Conservation (phyloP, 2,888 invertebrate species). For the Plusia festucae region DNA sequence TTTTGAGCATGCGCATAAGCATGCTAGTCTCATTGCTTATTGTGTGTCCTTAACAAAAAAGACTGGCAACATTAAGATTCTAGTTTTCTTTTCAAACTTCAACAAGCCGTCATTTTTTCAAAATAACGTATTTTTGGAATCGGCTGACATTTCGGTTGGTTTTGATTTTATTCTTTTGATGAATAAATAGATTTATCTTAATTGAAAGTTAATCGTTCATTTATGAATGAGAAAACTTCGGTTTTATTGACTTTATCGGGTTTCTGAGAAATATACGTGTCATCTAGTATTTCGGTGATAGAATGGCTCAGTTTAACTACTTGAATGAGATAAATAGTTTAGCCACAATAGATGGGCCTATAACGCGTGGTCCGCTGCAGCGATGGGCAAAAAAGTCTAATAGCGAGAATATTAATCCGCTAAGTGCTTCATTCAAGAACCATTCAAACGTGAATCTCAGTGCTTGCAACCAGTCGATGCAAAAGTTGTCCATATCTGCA, state of each 20-base stretch:
- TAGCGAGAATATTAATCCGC: conserved; percentile 89
- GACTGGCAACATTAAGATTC: conserved; percentile 40
- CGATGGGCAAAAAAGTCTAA: conserved; percentile 94
- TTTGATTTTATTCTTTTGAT: conserved; percentile 50
- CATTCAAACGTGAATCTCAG: conserved; percentile 89
- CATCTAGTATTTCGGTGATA: conserved; percentile 41
- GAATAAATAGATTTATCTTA: conserved; percentile 40
- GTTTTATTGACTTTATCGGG: conserved; percentile 32
- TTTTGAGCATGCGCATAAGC: too few relatives aligned
- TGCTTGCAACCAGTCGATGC: conserved; percentile 90
- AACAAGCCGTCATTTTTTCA: conserved; percentile 15
- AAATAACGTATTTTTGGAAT: conserved; percentile 52
- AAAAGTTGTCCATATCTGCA: conserved; percentile 90
- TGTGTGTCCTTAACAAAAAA: too few relatives aligned
- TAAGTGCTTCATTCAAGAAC: conserved; percentile 83
- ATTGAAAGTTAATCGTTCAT: conserved; percentile 48
- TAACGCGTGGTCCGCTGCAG: conserved; percentile 93
- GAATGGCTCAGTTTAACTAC: conserved; percentile 94
- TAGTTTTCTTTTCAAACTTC: conserved; percentile 31
- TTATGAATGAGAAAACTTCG: conserved; percentile 40
- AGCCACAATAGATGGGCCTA: conserved; percentile 93
- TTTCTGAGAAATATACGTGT: conserved; percentile 28
- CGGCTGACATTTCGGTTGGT: conserved; percentile 28
- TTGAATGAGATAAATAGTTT: conserved; percentile 94
- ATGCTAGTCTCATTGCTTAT: too few relatives aligned